phyloP scores from a whole-genome alignment of 2,888 invertebrate species.

The Pimpla rufipes region DNA sequence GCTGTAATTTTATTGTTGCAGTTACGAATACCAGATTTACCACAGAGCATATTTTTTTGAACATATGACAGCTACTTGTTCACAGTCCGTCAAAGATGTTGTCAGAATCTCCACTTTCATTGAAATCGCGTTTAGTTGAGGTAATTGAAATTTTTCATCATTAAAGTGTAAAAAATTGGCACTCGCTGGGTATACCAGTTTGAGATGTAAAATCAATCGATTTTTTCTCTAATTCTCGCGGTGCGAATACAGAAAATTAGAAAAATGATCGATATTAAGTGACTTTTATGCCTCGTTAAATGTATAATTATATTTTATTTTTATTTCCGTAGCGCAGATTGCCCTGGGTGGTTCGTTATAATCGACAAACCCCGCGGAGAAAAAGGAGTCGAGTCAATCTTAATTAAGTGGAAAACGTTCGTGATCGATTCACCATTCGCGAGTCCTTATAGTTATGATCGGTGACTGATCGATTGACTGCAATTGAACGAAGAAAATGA shows the following conservation, averaged over 20 bases:
- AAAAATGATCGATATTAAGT: constrained; percentile 2
- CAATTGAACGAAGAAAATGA: constrained; percentile 43
- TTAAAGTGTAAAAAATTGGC: too few relatives aligned
- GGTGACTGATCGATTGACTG: constrained; percentile 59
- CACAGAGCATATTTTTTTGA: too few relatives aligned
- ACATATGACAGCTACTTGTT: too few relatives aligned
- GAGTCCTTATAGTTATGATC: constrained; percentile 62
- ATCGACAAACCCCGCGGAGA: constrained; percentile 5
- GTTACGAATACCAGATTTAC: too few relatives aligned
- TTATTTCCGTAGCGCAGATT: neutral
- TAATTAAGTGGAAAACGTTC: constrained; percentile 64
- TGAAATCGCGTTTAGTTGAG: too few relatives aligned
- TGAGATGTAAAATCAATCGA: too few relatives aligned
- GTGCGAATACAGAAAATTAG: neutral
- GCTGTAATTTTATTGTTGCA: too few relatives aligned
- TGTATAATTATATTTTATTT: neutral
- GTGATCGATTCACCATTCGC: constrained; percentile 51
- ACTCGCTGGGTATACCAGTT: too few relatives aligned
- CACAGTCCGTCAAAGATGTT: too few relatives aligned
- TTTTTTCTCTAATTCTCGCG: too few relatives aligned
- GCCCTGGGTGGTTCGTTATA: constrained; percentile 25
- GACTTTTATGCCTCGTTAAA: constrained; percentile 12
- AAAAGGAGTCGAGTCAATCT: constrained; percentile 44
- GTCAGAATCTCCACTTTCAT: too few relatives aligned
- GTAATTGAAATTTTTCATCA: too few relatives aligned